A percentile compares a stretch with the other conserved stretches of the same genome.
Evolutionary conservation across 1,140 invertebrate species (phyloP).

Genomic region (Schlechtendalia chinensis): DNA sequence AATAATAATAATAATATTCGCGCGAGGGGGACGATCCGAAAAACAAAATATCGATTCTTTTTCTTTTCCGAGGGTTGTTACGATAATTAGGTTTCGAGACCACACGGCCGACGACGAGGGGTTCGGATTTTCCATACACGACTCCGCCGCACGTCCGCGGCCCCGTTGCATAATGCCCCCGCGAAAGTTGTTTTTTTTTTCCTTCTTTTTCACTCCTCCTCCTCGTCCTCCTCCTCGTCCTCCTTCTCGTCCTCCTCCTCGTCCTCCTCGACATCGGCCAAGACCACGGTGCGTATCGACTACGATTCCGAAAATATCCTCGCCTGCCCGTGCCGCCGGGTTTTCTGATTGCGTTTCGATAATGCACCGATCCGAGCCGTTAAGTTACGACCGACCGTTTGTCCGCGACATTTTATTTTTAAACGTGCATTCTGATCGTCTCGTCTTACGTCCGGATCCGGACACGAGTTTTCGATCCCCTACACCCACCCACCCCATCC

Average conservation of each 20-base stretch:
- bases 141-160: conserved; percentile 7
- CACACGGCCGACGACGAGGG: conserved; percentile 14
- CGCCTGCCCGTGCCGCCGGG: too few relatives aligned
- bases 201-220: too few relatives aligned
- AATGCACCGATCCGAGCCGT: background rate
- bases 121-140: conserved; percentile 27
- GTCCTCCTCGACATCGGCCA: too few relatives aligned
- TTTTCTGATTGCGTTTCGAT: conserved; percentile 15
- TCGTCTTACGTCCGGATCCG: background rate
- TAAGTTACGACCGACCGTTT: background rate
- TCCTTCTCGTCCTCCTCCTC: too few relatives aligned
- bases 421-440: background rate
- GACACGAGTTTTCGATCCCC: background rate
- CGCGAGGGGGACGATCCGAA: background rate
- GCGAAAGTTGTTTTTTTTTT: background rate
- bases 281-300: too few relatives aligned
- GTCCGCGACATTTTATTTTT: background rate
- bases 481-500: background rate
- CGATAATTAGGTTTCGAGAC: conserved; percentile 46
- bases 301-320: background rate
- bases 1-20: too few relatives aligned
- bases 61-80: conserved; percentile 33
- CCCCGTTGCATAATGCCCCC: background rate
- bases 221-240: too few relatives aligned
- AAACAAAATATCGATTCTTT: conserved; percentile 28